Evolutionary conservation across 2,888 invertebrate genomes (phyloP).

Genomic region (Antheraea assamensis): DNA sequence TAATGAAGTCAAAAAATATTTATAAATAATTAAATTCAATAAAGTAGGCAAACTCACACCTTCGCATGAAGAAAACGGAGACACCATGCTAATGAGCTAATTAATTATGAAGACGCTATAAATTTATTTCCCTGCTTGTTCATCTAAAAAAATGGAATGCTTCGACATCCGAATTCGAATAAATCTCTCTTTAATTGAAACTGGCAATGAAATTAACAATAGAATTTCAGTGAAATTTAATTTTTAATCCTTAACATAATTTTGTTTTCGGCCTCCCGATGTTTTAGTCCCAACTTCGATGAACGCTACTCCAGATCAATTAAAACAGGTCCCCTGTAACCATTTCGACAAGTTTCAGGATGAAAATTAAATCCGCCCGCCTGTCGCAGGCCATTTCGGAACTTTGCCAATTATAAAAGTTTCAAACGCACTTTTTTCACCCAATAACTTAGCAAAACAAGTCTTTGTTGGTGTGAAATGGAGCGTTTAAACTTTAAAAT

Average conservation of each 20-base stretch:
- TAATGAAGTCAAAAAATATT: not conserved
- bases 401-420: constrained; percentile 61
- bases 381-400: constrained; percentile 35
- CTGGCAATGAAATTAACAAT: not conserved
- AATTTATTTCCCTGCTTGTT: not conserved
- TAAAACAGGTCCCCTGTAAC: constrained; percentile 22
- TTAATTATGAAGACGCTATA: not conserved
- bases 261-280: constrained; percentile 12
- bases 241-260: not conserved
- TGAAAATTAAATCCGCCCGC: constrained; percentile 21
- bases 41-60: not conserved
- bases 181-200: not conserved
- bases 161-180: not conserved
- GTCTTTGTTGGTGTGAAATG: constrained; percentile 11
- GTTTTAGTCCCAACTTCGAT: constrained; percentile 20
- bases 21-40: not conserved
- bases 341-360: constrained; percentile 19
- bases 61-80: not conserved
- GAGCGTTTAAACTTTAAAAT: constrained; percentile 17
- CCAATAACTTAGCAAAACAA: constrained; percentile 43
- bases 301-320: constrained; percentile 17
- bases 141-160: not conserved
- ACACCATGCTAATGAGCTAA: not conserved
- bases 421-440: constrained; percentile 52
- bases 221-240: not conserved